These are phyloP conservation scores for Poecile atricapillus DNA, from an alignment of 2,113 vertebrate species.

Conservation along the genomic window DNA sequence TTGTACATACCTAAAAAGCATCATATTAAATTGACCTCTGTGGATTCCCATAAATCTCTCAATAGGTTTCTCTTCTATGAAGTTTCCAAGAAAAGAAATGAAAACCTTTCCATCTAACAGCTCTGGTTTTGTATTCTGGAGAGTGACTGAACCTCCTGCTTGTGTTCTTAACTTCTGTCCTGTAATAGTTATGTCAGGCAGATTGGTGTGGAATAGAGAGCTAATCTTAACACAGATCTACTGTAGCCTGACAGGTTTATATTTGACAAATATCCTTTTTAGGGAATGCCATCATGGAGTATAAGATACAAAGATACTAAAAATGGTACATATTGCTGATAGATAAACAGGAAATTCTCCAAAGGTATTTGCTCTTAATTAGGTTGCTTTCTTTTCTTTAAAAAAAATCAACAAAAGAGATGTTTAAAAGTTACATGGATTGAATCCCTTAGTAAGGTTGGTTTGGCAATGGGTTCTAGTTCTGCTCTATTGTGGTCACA, in stretches of 20 bases:
- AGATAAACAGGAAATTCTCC: background rate
- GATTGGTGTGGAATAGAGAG: conserved; percentile 14
- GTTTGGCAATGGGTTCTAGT: background rate
- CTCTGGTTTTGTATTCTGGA: background rate
- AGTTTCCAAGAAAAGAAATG: background rate
- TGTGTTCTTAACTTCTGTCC: background rate
- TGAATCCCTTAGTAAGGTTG: background rate
- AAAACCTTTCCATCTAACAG: background rate
- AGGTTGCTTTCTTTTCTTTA: background rate
- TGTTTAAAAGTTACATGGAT: background rate
- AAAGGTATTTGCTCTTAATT: background rate
- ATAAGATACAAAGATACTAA: background rate
- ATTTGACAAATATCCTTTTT: background rate
- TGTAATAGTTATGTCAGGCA: background rate
- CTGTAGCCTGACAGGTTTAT: conserved; percentile 1
- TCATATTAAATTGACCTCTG: background rate
- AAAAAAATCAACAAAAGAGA: background rate
- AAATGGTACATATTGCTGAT: background rate
- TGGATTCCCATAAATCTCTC: background rate
- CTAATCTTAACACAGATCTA: background rate
- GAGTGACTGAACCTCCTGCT: background rate
- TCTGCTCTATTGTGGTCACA: background rate
- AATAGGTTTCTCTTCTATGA: background rate
- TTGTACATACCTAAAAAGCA: background rate
- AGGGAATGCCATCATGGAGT: background rate